Evolutionary conservation across 1,140 invertebrate genomes (phyloP).

Genomic region (Bombus impatiens): DNA sequence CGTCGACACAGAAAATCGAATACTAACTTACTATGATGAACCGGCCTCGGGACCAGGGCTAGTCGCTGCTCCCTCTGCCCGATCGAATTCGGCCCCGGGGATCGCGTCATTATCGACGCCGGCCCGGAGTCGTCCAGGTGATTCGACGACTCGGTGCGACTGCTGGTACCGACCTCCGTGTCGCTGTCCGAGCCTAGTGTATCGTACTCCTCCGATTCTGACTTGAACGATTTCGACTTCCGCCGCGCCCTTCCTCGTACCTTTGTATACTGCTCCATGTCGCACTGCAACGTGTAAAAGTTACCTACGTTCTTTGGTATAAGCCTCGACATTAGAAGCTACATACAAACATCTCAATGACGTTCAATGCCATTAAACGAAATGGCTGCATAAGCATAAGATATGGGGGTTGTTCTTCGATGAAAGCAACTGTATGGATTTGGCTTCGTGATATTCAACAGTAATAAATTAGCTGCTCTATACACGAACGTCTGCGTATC

Average conservation of each 20-base stretch:
- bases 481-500: too few relatives aligned
- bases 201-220: constrained; percentile 85
- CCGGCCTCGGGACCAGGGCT: constrained; percentile 81
- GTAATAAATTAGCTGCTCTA: too few relatives aligned
- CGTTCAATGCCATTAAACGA: too few relatives aligned
- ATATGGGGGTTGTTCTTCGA: too few relatives aligned
- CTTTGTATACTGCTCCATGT: constrained; percentile 80
- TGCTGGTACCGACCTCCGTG: constrained; percentile 82
- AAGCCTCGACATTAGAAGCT: background rate
- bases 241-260: constrained; percentile 78
- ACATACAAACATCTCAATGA: background rate
- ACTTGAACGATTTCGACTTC: constrained; percentile 82
- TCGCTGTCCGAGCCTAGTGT: constrained; percentile 85
- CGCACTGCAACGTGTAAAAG: constrained; percentile 73
- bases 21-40: constrained; percentile 86
- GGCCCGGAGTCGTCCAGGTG: constrained; percentile 82
- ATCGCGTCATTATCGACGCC: constrained; percentile 76
- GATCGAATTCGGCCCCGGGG: constrained; percentile 77
- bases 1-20: constrained; percentile 80
- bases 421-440: too few relatives aligned
- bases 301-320: background rate
- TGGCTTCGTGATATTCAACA: too few relatives aligned
- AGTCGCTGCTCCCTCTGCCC: constrained; percentile 78
- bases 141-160: constrained; percentile 82
- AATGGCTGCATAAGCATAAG: too few relatives aligned